Percentiles rank a stretch among this genome's conserved stretches.
These are phyloP conservation scores for Dryomyza anilis DNA, from an alignment of 2,888 invertebrate species.

Conservation along the genomic window DNA sequence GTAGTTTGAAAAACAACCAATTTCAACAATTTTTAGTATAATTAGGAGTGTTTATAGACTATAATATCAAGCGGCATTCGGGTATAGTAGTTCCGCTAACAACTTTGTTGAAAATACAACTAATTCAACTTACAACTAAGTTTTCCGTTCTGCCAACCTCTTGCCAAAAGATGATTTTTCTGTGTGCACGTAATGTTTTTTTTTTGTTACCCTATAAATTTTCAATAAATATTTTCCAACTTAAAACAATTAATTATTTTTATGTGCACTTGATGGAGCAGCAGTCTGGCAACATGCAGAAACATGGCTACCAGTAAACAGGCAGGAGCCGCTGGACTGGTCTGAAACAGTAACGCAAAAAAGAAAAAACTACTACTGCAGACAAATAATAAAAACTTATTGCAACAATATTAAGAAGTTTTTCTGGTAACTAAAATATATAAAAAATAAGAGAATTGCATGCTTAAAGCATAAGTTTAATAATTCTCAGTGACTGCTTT, in stretches of 20 bases:
- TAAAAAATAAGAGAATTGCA: background rate
- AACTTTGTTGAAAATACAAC: too few relatives aligned
- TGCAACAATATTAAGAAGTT: constrained; percentile 18
- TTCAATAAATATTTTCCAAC: constrained; percentile 19
- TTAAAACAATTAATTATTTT: constrained; percentile 26
- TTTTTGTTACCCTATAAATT: background rate
- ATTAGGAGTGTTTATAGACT: too few relatives aligned
- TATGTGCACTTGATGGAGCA: constrained; percentile 19
- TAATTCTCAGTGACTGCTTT: too few relatives aligned
- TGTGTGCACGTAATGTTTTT: too few relatives aligned
- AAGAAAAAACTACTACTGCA: background rate
- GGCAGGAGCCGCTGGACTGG: too few relatives aligned
- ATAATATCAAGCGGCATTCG: too few relatives aligned
- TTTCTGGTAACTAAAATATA: background rate
- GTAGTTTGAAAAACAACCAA: too few relatives aligned
- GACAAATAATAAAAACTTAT: constrained; percentile 27
- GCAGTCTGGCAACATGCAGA: constrained; percentile 13
- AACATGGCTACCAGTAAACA: constrained; percentile 13
- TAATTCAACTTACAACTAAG: too few relatives aligned
- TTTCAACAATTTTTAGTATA: too few relatives aligned
- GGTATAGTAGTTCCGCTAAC: too few relatives aligned
- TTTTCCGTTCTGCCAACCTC: too few relatives aligned
- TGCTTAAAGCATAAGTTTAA: constrained; percentile 1
- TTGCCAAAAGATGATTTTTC: too few relatives aligned
- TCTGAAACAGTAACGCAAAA: background rate